Base-by-base conservation (phyloP, 1,140 invertebrate species). In the Hycleus phaleratus region DNA sequence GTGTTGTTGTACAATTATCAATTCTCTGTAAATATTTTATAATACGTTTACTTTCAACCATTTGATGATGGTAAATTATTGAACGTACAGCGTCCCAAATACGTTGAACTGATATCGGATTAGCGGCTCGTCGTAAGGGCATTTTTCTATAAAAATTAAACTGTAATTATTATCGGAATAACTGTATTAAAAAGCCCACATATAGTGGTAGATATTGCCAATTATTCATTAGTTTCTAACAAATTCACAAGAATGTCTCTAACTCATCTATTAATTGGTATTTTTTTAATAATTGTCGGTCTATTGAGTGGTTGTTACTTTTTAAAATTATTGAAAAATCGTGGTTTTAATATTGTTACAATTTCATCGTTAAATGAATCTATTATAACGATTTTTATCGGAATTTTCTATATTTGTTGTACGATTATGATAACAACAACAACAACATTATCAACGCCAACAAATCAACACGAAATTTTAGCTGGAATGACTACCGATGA, bases 81-180 rank as follows among this genome's bases (percentile, higher is more conserved):
- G 58, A 63, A 49, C 67, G 59, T 38, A 73, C 68, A 18, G 68
- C 63, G 56, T 73, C 66, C 72, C 72, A 73, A 49, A 72, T 63
- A 55, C 60, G 57, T 56, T 71, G 69, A 10, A 72, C 67, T 43
- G 56, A 58, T 49, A 65, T 59, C 1, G 72, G 72, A 59, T 72
- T 65, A 25, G 68, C 66, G 18, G 63, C 45, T 55, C 72, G 62
- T 58, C 71, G 61, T 46, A 71, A 68, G 32, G 67, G 64, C 72
- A 73, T 73, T 38, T 63, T 61, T 62, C 42, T 39, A 26, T 12
- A 53, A 43, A 11, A 18, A 18, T 18, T 18, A 42, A 42, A 42
- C 9, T 10, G 11, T 11, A 42, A 11, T 42, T 42, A 6, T n/a
- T 42, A 11, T n/a, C 11, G 10, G 10, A 42, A 25, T 55, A 55